These are phyloP conservation scores for Lepidurus couesii DNA, from an alignment of 1,140 invertebrate genomes.

Conservation along the genomic window DNA sequence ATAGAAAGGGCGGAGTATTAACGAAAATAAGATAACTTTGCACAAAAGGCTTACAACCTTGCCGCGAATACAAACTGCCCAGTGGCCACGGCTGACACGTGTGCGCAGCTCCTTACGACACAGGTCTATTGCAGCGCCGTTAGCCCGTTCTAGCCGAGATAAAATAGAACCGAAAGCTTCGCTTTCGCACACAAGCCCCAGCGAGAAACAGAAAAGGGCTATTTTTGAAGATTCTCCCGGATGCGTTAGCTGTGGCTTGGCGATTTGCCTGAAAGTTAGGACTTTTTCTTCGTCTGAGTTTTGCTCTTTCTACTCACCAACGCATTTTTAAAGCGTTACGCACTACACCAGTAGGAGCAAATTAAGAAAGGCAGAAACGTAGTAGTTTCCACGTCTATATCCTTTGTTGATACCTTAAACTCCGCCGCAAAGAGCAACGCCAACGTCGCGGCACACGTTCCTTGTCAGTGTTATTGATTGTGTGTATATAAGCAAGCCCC, in stretches of 20 bases:
- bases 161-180: not conserved
- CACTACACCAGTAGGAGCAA: not conserved
- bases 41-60: not conserved
- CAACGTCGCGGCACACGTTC: not conserved
- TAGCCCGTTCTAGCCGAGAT: not conserved
- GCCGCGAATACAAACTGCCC: too few relatives aligned
- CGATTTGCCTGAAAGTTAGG: not conserved
- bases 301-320: not conserved
- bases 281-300: not conserved
- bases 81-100: too few relatives aligned
- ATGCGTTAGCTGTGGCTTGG: not conserved
- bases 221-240: slow-evolving; percentile 17
- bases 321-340: not conserved
- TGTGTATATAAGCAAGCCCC: not conserved
- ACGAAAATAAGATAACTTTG: not conserved
- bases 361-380: not conserved
- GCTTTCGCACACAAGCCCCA: not conserved
- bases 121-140: not conserved
- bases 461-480: not conserved
- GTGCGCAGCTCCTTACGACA: too few relatives aligned
- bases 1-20: not conserved
- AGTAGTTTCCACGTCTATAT: not conserved
- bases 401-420: not conserved
- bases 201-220: not conserved
- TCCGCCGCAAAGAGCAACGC: not conserved